Evolutionary conservation across 2,888 invertebrate species (phyloP), one percentile per base, ranked within the genome.

Genomic region (Acanthosoma haemorrhoidale): DNA sequence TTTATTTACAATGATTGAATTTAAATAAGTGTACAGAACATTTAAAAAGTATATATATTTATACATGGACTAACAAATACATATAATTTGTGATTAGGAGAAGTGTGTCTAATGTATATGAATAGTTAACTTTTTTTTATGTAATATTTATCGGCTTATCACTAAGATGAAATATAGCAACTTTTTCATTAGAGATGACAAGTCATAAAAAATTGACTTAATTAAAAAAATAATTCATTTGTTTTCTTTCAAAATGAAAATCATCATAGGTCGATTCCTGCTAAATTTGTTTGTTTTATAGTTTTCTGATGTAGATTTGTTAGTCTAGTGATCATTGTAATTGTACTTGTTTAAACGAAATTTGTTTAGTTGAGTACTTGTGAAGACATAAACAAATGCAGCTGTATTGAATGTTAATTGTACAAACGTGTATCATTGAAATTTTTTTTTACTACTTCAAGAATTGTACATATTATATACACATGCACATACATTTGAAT

Each of bases 51-150:
- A 68, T 68, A 68, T 63, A 63, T 67, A 41, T 68, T 34, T 68
- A 68, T 68, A 39, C 58, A 68, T 31, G 58, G 36, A 68, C 59
- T 59, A 39, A 68, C 39, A 68, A 29, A 36, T 68, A 43, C 31
- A 68, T 68, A 39, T 68, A 57, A 57, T 57, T 51, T 51, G 51
- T 25, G 25, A 51, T 51, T 51, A 51, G 25, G 51, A 51, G n/a
- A 51, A 51, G 25, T 51, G 51, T 51, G 51, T 51, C 51, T 51
- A 51, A 51, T 51, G 29, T 51, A 51, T 51, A 51, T 51, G 51
- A 25, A 51, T 51, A 51, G 51, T 25, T 51, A n/a, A n/a, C n/a
- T n/a, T n/a, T n/a, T n/a, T n/a, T 13, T 51, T 51, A 51, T 51
- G n/a, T 25, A 21, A 25, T 51, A 51, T 51, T 51, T 51, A 51